Conservation (phyloP, 2,888 invertebrate genomes). For the Hyposoter dolosus region DNA sequence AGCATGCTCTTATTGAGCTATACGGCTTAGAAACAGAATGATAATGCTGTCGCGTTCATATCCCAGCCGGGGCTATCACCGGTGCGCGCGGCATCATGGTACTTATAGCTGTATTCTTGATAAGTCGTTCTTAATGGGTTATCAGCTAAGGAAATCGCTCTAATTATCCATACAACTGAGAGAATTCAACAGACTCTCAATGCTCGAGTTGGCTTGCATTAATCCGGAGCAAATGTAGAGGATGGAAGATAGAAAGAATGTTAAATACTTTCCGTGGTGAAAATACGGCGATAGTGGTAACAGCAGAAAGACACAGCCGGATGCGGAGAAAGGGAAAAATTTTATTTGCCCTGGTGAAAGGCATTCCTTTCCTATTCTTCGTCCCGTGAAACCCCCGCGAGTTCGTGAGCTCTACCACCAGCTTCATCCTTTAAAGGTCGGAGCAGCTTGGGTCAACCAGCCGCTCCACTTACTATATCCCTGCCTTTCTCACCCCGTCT, state of each 20-base stretch:
- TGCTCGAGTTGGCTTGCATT: neutral
- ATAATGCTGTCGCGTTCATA: neutral
- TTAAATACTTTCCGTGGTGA: slow-evolving; percentile 13
- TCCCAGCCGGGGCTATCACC: neutral
- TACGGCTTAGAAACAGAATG: neutral
- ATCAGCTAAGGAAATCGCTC: neutral
- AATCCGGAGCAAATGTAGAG: neutral
- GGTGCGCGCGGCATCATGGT: neutral
- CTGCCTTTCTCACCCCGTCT: slow-evolving; percentile 65
- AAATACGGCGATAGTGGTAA: slow-evolving; percentile 1
- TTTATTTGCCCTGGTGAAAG: slow-evolving; percentile 74
- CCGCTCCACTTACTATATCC: slow-evolving; percentile 70
- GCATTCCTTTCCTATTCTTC: slow-evolving; percentile 63
- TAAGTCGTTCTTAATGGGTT: neutral
- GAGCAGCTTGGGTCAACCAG: slow-evolving; percentile 66
- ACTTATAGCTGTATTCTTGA: neutral
- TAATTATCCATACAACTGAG: neutral
- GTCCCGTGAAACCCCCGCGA: slow-evolving; percentile 27
- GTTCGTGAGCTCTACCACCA: slow-evolving; percentile 46
- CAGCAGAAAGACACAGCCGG: slow-evolving; percentile 24
- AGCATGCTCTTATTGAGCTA: neutral
- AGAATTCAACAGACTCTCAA: neutral
- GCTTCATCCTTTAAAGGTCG: slow-evolving; percentile 72
- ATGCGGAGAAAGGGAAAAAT: slow-evolving; percentile 71
- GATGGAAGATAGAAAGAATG: neutral